phyloP scores from a whole-genome alignment of 2,113 vertebrate species.

The Illadopsis cleaveri region DNA sequence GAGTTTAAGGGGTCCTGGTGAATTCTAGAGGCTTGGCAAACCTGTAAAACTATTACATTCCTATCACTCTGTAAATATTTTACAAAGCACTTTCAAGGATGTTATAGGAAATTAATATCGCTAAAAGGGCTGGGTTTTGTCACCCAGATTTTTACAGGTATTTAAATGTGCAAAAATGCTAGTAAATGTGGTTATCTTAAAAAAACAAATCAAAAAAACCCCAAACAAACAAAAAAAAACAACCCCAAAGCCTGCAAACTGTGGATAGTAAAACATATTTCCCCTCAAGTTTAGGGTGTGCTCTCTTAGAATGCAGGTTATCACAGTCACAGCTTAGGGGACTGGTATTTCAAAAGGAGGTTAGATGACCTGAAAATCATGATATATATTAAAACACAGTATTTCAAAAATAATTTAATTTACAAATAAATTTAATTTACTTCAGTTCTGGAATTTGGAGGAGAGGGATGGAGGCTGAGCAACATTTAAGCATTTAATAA shows the following conservation, averaged over 20 bases:
- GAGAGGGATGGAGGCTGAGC: neutral
- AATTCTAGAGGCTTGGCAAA: neutral
- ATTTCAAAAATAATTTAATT: too few species aligned
- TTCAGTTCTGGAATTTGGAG: neutral
- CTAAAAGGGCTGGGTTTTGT: neutral
- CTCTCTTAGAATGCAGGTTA: neutral
- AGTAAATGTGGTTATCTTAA: neutral
- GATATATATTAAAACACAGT: neutral
- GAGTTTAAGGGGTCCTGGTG: neutral
- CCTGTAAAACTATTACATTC: neutral
- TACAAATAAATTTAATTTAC: too few species aligned
- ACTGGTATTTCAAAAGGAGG: neutral
- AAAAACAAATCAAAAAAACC: neutral
- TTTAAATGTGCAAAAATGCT: neutral
- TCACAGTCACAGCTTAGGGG: neutral
- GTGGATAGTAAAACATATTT: neutral
- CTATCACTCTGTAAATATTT: neutral
- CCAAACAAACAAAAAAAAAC: too few species aligned
- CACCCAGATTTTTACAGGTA: neutral
- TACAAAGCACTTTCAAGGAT: neutral
- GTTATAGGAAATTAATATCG: neutral
- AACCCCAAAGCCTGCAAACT: neutral
- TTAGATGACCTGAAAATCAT: neutral
- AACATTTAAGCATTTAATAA: neutral
- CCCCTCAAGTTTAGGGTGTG: neutral